Base-by-base conservation (phyloP, 2,113 vertebrate genomes). In the Hylia prasina region DNA sequence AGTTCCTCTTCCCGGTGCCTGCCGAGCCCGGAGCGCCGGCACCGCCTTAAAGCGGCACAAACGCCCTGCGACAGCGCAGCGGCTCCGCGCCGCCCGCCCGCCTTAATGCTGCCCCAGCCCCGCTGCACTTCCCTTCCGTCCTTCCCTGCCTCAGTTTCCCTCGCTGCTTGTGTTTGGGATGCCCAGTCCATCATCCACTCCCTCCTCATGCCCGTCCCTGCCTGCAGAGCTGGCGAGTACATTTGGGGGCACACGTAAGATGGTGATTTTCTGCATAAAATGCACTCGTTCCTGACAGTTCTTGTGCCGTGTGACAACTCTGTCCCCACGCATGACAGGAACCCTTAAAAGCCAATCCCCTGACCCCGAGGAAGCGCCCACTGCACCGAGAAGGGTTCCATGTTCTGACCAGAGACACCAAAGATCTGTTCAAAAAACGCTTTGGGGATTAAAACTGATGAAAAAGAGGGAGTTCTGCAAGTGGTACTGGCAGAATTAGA, bases 21-120 rank as follows among this genome's bases (percentile, higher is more conserved):
- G 70, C 20, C 64, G 79, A 87, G 87, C 64, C 66, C 91, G 73
- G 90, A 93, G 57, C 91, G 31, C 68, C 87, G 51, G 94, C 89
- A 81, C 91, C 95, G 95, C 96, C 96, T 95, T 94, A 69, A 90
- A 92, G 96, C 88, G 94, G 94, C 92, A 89, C 78, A 45, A 85
- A 8, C 90, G 44, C 48, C 37, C 28, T 57, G 54, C 37, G 71
- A 73, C 56, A 39, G 79, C 25, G 79, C 76, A 6, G 76, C 19
- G 4, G 72, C 39, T 53, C 60, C 56, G 57, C 76, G 28, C n/a
- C 68, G 39, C 61, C 81, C 47, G 47, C 80, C 80, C 54, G 82
- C 75, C 54, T 10, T 33, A 33, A 84, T 48, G 42, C 45, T 19
- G 40, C 33, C 11, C 24, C 72, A 2, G 64, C 24, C 12, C 31